phyloP scores from a whole-genome alignment of 2,888 invertebrate genomes.

The Apodemia duryi region DNA sequence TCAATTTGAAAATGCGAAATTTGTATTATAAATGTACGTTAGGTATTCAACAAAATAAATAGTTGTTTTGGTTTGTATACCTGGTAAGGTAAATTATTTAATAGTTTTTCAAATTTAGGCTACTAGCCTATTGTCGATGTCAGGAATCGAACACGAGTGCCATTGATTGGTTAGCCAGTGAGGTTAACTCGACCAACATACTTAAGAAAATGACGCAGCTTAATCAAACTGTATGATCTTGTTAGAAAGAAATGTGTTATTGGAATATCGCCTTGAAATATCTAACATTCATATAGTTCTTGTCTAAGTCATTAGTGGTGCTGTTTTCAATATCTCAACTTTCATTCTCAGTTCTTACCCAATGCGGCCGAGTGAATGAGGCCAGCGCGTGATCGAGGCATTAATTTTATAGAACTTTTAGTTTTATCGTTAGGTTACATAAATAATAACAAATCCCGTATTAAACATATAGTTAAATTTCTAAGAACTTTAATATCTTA shows the following conservation, averaged over 20 bases:
- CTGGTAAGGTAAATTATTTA: too few relatives aligned
- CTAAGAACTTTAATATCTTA: too few relatives aligned
- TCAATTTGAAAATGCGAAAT: too few relatives aligned
- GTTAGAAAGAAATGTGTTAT: background rate
- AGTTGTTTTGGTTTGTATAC: too few relatives aligned
- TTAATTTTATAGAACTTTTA: slow-evolving; percentile 27
- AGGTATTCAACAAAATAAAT: too few relatives aligned
- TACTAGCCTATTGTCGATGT: too few relatives aligned
- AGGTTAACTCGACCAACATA: background rate
- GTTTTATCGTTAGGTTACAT: background rate
- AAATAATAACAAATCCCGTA: background rate
- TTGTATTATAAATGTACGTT: too few relatives aligned
- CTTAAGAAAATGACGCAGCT: background rate
- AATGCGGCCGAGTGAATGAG: slow-evolving; percentile 28
- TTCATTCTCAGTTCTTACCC: slow-evolving; percentile 30
- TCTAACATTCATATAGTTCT: background rate
- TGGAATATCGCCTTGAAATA: background rate
- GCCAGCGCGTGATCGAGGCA: slow-evolving; percentile 32
- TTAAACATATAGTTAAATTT: background rate
- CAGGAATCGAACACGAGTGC: too few relatives aligned
- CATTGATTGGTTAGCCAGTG: too few relatives aligned
- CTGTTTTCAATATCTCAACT: slow-evolving; percentile 33
- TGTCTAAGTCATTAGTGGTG: slow-evolving; percentile 3
- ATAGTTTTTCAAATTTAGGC: too few relatives aligned
- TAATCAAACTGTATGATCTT: background rate